A percentile compares a stretch with the other conserved stretches of the same genome.
Evolutionary conservation across 2,113 vertebrate genomes (phyloP).

Genomic region (Patagioenas fasciata): DNA sequence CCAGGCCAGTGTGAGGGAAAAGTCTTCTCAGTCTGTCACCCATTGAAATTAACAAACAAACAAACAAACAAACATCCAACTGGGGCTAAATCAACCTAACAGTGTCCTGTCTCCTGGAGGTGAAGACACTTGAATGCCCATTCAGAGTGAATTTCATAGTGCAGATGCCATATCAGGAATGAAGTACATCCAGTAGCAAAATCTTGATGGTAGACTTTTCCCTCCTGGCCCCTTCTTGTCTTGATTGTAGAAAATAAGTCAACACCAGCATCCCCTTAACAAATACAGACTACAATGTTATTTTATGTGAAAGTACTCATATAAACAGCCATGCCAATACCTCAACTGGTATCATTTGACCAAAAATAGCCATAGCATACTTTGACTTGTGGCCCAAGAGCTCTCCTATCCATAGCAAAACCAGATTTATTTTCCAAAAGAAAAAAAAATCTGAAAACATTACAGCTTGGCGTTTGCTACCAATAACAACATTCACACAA

Average conservation of each 20-base stretch:
- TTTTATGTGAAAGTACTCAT: neutral
- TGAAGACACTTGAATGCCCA: neutral
- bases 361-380: neutral
- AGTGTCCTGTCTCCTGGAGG: neutral
- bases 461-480: neutral
- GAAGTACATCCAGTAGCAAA: neutral
- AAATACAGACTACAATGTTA: neutral
- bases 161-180: neutral
- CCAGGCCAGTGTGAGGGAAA: neutral
- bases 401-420: neutral
- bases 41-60: neutral
- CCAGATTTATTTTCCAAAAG: neutral
- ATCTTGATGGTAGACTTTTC: neutral
- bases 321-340: neutral
- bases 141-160: neutral
- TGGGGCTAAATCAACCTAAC: neutral
- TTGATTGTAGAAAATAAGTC: neutral
- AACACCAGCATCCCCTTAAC: neutral
- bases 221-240: neutral
- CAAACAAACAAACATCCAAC: neutral
- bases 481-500: neutral
- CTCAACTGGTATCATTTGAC: neutral
- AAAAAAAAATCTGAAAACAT: constrained; percentile 9
- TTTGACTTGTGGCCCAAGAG: neutral
- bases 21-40: neutral